Base-by-base conservation (phyloP, 2,797 vertebrate species). In the Clarias fuscus region DNA sequence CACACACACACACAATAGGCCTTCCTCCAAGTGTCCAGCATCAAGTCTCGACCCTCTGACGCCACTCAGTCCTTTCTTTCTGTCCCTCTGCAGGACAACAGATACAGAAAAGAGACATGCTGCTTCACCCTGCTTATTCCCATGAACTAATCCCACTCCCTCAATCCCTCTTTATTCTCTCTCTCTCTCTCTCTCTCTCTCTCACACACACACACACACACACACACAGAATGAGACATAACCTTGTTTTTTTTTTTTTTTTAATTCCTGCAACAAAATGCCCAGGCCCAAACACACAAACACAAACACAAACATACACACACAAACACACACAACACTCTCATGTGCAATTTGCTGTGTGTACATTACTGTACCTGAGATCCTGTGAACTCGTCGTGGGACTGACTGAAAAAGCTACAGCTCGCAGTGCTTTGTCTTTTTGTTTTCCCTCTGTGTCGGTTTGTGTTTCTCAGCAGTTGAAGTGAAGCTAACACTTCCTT, bases 401-500 rank as follows among this genome's bases (percentile, higher is more conserved):
- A 67, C 53, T 40, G 17, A 67, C 53, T 40, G n/a, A 64, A 73
- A 65, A 11, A 37, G 6, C 22, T 65, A 27, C 68, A 53, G 59
- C 53, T 13, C n/a, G 40, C 20, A 18, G 24, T 37, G 48, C 68
- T 84, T 78, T 5, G 6, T 48, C 77, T 40, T 40, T 3, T 71
- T 15, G 81, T 7, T 64, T 15, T 87, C 40, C 48, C 58, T 84
- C 85, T 90, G 24, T 77, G 18, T n/a, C 86, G 75, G 81, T 56
- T 73, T 24, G 73, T 90, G 80, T 75, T 15, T 84, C 85, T 58
- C 27, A 89, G 68, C 75, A 86, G 86, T 67, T 92, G 91, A 90
- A 89, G 56, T 67, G 68, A 84, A 73, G 89, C 90, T 92, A 92
- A 37, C 77, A 91, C 90, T 92, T 92, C 90, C 90, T 58, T 90